phyloP scores from a whole-genome alignment of 2,797 vertebrate genomes.

The Periparus ater region DNA sequence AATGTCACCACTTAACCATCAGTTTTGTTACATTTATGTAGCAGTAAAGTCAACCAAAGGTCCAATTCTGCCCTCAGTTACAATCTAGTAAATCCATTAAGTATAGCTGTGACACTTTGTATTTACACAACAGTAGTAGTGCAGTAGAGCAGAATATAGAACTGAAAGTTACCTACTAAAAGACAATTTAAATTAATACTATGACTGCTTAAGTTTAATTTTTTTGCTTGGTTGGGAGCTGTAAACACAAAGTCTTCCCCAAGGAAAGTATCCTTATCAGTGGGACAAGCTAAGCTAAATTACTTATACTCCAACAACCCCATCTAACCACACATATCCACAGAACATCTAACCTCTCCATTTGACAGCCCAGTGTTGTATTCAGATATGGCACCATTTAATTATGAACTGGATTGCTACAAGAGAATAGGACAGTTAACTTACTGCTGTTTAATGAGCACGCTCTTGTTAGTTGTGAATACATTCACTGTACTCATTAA shows the following conservation, averaged over 20 bases:
- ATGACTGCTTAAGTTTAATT: background rate
- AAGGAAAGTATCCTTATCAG: background rate
- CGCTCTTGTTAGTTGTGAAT: conserved; percentile 40
- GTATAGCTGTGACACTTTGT: background rate
- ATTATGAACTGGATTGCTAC: conserved; percentile 58
- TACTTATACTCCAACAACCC: conserved; percentile 50
- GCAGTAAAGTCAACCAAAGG: background rate
- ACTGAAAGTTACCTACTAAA: background rate
- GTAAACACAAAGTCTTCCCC: background rate
- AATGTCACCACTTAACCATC: background rate
- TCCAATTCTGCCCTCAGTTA: background rate
- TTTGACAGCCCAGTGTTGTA: background rate
- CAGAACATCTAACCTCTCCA: background rate
- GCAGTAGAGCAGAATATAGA: background rate
- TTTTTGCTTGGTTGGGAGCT: background rate
- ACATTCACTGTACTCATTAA: conserved; percentile 65
- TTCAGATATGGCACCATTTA: conserved; percentile 56
- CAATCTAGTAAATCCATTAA: background rate
- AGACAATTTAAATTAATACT: background rate
- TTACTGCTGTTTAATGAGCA: conserved; percentile 62
- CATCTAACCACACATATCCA: background rate
- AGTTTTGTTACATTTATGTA: background rate
- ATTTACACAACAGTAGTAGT: background rate
- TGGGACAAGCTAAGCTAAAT: conserved; percentile 47
- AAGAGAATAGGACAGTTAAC: conserved; percentile 67